Evolutionary conservation across 37 sponge, comb jelly and placozoan genomes (phyloP).

Genomic region (Geodia barretti): DNA sequence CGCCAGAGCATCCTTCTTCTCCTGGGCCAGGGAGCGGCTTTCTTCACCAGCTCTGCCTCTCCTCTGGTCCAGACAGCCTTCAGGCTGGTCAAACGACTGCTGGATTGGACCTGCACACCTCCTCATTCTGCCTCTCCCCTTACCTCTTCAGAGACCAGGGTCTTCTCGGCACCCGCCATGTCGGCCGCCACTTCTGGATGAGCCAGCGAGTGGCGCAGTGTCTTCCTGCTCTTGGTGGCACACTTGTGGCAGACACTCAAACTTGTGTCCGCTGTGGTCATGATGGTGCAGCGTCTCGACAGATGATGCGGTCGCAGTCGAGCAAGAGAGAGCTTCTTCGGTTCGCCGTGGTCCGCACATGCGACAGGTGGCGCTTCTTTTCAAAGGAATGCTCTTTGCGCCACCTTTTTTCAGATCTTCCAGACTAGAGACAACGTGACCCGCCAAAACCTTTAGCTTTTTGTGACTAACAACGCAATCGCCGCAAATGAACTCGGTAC

Average conservation of each 20-base stretch:
- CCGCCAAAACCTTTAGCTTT: slow-evolving; percentile 14
- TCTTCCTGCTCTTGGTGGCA: slow-evolving; percentile 24
- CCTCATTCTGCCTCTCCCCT: slow-evolving; percentile 2
- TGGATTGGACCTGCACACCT: slow-evolving; percentile 5
- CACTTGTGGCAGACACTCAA: slow-evolving; percentile 17
- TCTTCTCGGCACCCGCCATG: neutral
- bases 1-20: neutral
- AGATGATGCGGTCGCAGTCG: slow-evolving; percentile 41
- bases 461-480: slow-evolving; percentile 27
- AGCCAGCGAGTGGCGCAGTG: neutral
- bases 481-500: slow-evolving; percentile 33
- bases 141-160: neutral
- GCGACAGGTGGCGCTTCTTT: neutral
- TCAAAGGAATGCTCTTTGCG: slow-evolving; percentile 2
- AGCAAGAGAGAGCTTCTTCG: slow-evolving; percentile 31
- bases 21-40: neutral
- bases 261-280: slow-evolving; percentile 30
- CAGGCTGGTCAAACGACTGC: slow-evolving; percentile 22
- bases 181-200: neutral
- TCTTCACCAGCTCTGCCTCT: slow-evolving; percentile 16
- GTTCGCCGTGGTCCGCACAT: slow-evolving; percentile 25
- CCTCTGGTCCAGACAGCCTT: neutral
- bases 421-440: slow-evolving; percentile 14
- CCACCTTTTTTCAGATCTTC: slow-evolving; percentile 16
- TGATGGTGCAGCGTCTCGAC: slow-evolving; percentile 33